Evolutionary conservation across 2,888 invertebrate genomes (phyloP), one percentile per base, ranked within the genome.

Genomic region (Hedychridium roseum): DNA sequence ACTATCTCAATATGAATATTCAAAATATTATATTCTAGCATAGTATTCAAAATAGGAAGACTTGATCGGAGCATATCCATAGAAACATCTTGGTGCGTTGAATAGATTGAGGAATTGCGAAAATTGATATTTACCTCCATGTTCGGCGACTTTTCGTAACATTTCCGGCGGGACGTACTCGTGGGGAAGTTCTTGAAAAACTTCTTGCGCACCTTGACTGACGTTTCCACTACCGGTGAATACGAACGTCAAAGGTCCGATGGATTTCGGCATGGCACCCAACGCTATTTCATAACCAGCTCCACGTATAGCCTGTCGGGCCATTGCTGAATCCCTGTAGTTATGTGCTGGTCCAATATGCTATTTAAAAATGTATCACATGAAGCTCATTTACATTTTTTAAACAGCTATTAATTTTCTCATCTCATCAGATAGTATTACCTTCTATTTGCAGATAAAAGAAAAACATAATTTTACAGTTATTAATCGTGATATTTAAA

Each of bases 151-250:
- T 82, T 97, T 97, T 56, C 92, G 87, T 43, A 99, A 80, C 85
- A 94, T 92, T 72, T 94, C 92, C 0, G 97, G 96, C 4, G 96
- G 90, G 1, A 99, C 97, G 79, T 96, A 99, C 80, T 99, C 99
- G 71, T 95, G 91, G 0, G 99, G 99, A 36, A 99, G 80, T 73
- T 99, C 97, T 74, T 95, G 94, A 74, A 99, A 98, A 27, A 99
- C 88, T 80, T 93, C 92, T 81, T 93, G 92, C 11, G 91, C 91
- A 23, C 90, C 90, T 82, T 87, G 80, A 1, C 97, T 97, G 0
- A 98, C 97, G 79, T 98, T 98, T 12, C 98, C 98, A 3, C 94
- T 92, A 4, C 99, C 99, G 5, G 98, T 97, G 74, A 99, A 99
- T 0, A 99, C 92, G 79, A 99, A 96, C 0, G 97, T 97, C 38